Base-by-base conservation (phyloP, 1,140 invertebrate genomes). In the Drosophila ficusphila region DNA sequence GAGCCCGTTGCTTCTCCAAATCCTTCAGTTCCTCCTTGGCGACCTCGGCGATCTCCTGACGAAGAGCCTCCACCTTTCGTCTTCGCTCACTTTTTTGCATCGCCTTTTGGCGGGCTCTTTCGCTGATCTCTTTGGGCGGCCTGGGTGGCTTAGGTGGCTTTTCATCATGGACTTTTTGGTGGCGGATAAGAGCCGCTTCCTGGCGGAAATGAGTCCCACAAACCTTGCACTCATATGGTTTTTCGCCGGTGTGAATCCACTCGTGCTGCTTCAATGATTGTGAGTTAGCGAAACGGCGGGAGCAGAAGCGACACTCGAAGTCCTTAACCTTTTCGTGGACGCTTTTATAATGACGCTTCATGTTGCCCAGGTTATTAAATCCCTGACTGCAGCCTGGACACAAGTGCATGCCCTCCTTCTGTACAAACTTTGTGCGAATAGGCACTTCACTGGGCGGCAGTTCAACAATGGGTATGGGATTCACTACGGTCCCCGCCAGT, bases 211-310 rank as follows among this genome's bases (percentile, higher is more conserved):
- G 70, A 0, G 73, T 90, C 7, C 76, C 76, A 27, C 90, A 91
- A 7, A 31, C 69, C 27, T 71, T 72, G 41, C 90, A 91, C 39
- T 76, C 82, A 46, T 90, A 77, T 0, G 90, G 90, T 31, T 90
- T 91, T 33, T 91, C 90, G 0, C 94, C 94, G 25, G 90, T 91
- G n/a, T 91, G 90, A 8, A 89, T 91, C 90, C 90, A 91, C 44
- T 91, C 89, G 60, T 91, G 90, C 23, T 91, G 90, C 49, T 91
- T 91, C 1, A 90, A 42, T 0, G 90, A 90, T 21, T 91, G 90
- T 0, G 90, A 90, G 51, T 91, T 91, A 6, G 90, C 90, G 36
- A 91, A 91, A 4, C 85, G 78, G 2, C 78, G 76, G 1, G 83
- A 53, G 56, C 90, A 91, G 52, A 68, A 91, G n/a, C 89, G 75